Evolutionary conservation across 2,113 vertebrate genomes (phyloP), one percentile per base, ranked within the genome.

Genomic region (Ptilonorhynchus violaceus): DNA sequence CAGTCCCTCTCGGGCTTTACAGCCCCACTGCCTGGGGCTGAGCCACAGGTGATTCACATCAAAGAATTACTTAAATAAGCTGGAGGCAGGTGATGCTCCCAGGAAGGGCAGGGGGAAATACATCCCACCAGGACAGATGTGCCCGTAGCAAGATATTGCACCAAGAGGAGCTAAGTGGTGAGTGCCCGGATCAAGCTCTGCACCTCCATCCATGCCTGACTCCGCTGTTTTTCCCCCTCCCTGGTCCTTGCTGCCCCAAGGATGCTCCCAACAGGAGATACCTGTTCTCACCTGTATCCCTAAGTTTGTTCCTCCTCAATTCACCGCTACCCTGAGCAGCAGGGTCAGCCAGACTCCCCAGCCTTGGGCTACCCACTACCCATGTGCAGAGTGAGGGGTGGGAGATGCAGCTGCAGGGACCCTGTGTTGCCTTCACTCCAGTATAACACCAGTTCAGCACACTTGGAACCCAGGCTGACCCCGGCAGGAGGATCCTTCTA

Each of bases 311-410:
- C 73, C 46, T 44, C 42, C 66, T 69, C 56, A 28, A 9, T 25
- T 41, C 77, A 11, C 63, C 13, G 23, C 60, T 21, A 2, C 25
- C 15, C 30, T 0, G 1, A 84, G 83, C 64, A 58, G 42, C 42
- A 6, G 1, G n/a, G 49, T 55, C 56, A 80, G 73, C 23, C 59
- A 31, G 16, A 28, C 50, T 63, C 50, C n/a, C 22, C 31, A 27
- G 21, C 49, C 55, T 22, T 15, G 13, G 50, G 31, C 67, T 47
- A 37, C 44, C 24, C 50, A 83, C 8, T 53, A 35, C 12, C 47
- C 30, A 9, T 0, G 2, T 21, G n/a, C 59, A 56, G 49, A 50
- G 60, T 0, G 0, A 15, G 9, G 42, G 35, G 35, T 23, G 41
- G 44, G n/a, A 64, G 33, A 46, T 8, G n/a, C 31, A 33, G 58